Evolutionary conservation across 2,888 invertebrate genomes (phyloP).

Genomic region (Lamellibrachia columna): DNA sequence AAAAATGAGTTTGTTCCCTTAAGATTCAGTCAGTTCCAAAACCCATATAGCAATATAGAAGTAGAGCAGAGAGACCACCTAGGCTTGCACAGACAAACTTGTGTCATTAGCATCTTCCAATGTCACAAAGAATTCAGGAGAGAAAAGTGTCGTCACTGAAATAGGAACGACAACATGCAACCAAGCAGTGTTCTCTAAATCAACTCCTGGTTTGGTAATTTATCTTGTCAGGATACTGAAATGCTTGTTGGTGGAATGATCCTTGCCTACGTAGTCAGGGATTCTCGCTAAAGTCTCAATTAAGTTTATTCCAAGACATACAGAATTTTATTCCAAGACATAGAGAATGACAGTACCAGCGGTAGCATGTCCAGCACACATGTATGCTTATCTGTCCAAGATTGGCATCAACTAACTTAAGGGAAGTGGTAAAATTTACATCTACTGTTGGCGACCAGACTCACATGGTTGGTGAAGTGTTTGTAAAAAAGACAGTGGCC

Average conservation of each 20-base stretch:
- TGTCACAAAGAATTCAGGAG: neutral
- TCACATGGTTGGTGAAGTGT: neutral
- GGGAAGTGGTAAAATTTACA: neutral
- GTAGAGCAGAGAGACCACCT: neutral
- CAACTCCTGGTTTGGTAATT: neutral
- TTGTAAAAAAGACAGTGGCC: neutral
- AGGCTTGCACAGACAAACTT: neutral
- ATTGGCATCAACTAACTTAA: neutral
- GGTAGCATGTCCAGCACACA: neutral
- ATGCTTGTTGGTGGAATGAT: neutral
- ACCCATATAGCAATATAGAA: neutral
- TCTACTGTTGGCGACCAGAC: neutral
- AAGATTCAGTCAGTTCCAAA: neutral
- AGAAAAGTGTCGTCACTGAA: neutral
- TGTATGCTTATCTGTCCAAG: neutral
- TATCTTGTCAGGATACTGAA: neutral
- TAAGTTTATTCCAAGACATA: no score
- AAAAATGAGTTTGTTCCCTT: neutral
- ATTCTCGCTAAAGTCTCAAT: no score
- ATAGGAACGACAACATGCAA: constrained; percentile 1
- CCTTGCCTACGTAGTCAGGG: neutral
- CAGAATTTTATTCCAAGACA: no score
- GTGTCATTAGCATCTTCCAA: neutral
- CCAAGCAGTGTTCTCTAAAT: neutral
- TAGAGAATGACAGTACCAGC: no score